Percentiles rank a stretch among this genome's conserved stretches.
Conservation (phyloP, 2,888 invertebrate genomes). For the Lamellibrachia columna region DNA sequence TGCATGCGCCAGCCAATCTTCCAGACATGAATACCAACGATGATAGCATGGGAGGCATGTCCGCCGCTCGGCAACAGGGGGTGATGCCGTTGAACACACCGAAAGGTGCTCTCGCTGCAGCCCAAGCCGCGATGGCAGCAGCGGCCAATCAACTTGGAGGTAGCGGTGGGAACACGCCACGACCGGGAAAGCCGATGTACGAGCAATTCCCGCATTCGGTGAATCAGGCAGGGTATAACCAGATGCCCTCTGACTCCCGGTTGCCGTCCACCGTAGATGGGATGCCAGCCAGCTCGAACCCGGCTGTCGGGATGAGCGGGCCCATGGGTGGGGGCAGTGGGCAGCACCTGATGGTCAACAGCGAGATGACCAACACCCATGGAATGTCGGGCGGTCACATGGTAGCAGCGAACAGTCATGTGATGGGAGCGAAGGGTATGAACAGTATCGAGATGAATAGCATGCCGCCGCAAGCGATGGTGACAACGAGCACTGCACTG, state of each 20-base stretch:
- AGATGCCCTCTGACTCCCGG: not conserved
- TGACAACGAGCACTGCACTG: not conserved
- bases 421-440: slow-evolving; percentile 9
- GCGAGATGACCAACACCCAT: not conserved
- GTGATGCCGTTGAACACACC: slow-evolving; percentile 26
- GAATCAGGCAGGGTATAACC: not conserved
- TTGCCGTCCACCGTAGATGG: not conserved
- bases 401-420: not conserved
- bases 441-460: not conserved
- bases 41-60: not conserved
- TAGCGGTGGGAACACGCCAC: slow-evolving; percentile 17
- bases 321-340: not conserved
- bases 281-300: not conserved
- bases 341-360: not conserved
- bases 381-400: not conserved
- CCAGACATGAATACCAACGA: not conserved
- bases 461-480: not conserved
- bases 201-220: not conserved
- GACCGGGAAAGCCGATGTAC: not conserved
- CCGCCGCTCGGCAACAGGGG: not conserved
- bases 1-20: not conserved
- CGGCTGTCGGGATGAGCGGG: not conserved
- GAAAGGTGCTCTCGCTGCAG: slow-evolving; percentile 61
- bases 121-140: slow-evolving; percentile 61
- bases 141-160: slow-evolving; percentile 55